These are phyloP conservation scores for Xanthorhoe designata DNA, from an alignment of 2,888 invertebrate species.

Conservation along the genomic window DNA sequence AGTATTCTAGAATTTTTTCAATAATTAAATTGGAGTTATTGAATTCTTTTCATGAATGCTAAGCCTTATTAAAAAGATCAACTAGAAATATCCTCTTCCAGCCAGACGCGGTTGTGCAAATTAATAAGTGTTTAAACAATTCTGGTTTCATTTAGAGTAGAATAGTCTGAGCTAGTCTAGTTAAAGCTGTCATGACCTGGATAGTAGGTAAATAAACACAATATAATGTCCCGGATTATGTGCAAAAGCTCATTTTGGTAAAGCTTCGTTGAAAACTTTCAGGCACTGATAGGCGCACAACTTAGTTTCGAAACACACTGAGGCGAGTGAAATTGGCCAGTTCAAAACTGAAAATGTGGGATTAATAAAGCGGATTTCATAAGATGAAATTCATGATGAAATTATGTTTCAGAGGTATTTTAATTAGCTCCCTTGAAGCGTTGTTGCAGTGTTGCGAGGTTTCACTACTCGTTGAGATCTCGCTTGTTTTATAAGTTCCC, in stretches of 20 bases:
- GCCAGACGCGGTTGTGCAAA: no score
- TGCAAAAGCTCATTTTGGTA: slow-evolving; percentile 7
- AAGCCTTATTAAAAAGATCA: no score
- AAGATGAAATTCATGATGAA: slow-evolving; percentile 34
- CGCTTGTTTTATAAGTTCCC: slow-evolving; percentile 41
- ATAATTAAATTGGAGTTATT: no score
- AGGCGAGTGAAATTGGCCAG: slow-evolving; percentile 23
- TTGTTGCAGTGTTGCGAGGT: slow-evolving; percentile 32
- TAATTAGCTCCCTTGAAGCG: slow-evolving; percentile 40
- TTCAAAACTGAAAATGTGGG: slow-evolving; percentile 23
- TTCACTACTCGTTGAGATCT: slow-evolving; percentile 33
- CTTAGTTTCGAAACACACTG: slow-evolving; percentile 23
- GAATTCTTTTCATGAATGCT: no score
- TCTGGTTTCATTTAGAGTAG: background rate
- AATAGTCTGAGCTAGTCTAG: background rate
- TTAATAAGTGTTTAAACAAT: background rate
- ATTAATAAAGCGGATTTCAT: slow-evolving; percentile 23
- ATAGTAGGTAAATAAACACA: background rate
- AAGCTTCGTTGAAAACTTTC: slow-evolving; percentile 17
- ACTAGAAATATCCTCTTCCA: no score
- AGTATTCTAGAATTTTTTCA: no score
- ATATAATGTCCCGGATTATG: slow-evolving; percentile 5
- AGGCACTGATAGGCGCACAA: slow-evolving; percentile 9
- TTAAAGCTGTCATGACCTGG: background rate
- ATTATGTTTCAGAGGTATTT: slow-evolving; percentile 42